phyloP scores from a whole-genome alignment of 2,113 vertebrate species.

The Lathamus discolor region DNA sequence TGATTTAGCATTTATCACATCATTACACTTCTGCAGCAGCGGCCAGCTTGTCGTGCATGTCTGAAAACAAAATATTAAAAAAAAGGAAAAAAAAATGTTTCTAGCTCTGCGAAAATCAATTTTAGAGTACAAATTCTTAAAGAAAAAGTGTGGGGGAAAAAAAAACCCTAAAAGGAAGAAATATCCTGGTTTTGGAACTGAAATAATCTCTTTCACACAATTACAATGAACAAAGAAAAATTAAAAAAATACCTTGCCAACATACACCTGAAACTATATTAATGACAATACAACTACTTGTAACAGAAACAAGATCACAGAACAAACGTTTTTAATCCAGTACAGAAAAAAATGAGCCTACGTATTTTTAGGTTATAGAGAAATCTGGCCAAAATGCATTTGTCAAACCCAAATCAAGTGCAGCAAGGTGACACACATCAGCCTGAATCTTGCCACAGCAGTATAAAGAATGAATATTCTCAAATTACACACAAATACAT shows the following conservation, averaged over 20 bases:
- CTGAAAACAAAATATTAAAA: slow-evolving; percentile 64
- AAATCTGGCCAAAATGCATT: background rate
- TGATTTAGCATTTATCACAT: slow-evolving; percentile 87
- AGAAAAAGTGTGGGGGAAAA: background rate
- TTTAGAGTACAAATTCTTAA: background rate
- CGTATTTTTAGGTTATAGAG: background rate
- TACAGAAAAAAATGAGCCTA: background rate
- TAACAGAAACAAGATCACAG: background rate
- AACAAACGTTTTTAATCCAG: background rate
- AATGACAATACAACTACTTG: background rate
- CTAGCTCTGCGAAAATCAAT: slow-evolving; percentile 4
- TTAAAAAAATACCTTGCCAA: background rate
- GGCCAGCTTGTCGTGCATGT: slow-evolving; percentile 81
- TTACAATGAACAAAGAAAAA: background rate
- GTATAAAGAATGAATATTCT: background rate
- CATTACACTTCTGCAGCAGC: slow-evolving; percentile 89
- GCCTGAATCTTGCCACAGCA: background rate
- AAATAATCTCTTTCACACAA: background rate
- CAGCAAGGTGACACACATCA: background rate
- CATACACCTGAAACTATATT: background rate
- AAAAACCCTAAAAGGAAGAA: background rate
- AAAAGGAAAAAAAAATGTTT: slow-evolving; percentile 17
- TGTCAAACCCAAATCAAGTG: background rate
- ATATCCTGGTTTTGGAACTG: background rate
- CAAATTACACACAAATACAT: background rate